A percentile compares a stretch with the other conserved stretches of the same genome.
These are phyloP conservation scores for Euura saliciscinereae DNA, from an alignment of 1,140 invertebrate genomes.

Conservation along the genomic window DNA sequence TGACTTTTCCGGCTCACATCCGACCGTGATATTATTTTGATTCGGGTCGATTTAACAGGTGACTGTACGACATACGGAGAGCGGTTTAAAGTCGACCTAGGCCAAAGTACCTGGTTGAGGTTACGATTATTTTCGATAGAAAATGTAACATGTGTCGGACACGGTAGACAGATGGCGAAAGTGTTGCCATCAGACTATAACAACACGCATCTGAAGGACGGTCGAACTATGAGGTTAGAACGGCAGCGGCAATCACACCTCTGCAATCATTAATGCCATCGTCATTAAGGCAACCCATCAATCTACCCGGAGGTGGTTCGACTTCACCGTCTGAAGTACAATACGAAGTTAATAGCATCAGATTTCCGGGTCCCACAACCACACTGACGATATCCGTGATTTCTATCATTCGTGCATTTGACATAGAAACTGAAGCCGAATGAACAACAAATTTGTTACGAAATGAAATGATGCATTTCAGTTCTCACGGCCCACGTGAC, in stretches of 20 bases:
- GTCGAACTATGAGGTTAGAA: neutral
- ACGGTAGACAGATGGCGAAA: neutral
- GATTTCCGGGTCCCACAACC: neutral
- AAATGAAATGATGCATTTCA: too few species aligned
- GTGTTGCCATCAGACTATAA: neutral
- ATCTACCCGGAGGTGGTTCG: neutral
- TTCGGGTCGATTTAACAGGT: constrained; percentile 3
- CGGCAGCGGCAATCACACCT: neutral
- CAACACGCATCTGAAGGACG: neutral
- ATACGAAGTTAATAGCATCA: neutral
- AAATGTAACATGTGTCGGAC: constrained; percentile 7
- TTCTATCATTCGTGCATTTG: too few species aligned
- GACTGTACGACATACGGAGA: neutral
- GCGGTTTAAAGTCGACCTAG: neutral
- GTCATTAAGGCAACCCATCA: neutral
- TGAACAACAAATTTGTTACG: too few species aligned
- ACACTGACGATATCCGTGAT: too few species aligned
- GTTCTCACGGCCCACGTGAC: neutral
- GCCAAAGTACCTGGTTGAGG: constrained; percentile 1
- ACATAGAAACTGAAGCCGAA: too few species aligned
- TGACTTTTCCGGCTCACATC: neutral
- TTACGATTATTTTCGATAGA: constrained; percentile 7
- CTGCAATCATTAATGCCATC: neutral
- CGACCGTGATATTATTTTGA: constrained; percentile 1
- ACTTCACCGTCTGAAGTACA: neutral